Conservation (phyloP, 2,888 invertebrate genomes). For the Parasteatoda lunata region DNA sequence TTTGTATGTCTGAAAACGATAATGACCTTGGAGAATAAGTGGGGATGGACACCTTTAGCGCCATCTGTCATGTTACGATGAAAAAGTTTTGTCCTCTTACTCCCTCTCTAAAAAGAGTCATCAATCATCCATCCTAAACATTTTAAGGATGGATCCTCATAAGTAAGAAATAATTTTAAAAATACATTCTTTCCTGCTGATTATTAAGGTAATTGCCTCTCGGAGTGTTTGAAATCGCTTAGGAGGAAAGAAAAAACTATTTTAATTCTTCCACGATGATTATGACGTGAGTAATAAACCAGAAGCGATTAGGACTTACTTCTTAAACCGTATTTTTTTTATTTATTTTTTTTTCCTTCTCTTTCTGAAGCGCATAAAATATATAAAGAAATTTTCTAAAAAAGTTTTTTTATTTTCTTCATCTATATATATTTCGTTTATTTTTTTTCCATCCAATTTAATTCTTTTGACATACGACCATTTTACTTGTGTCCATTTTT, state of each 20-base stretch:
- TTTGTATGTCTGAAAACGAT: too few relatives aligned
- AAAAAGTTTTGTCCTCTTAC: conserved; percentile 28
- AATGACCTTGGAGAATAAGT: too few relatives aligned
- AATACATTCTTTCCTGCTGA: conserved; percentile 50
- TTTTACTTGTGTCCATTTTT: conserved; percentile 64
- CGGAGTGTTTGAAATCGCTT: conserved; percentile 10
- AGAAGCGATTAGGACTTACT: conserved; percentile 49
- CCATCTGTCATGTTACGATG: conserved; percentile 47
- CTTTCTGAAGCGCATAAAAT: conserved; percentile 1
- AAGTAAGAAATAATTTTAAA: conserved; percentile 61
- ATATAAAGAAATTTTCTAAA: conserved; percentile 33
- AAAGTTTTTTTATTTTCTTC: not conserved
- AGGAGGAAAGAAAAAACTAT: conserved; percentile 18
- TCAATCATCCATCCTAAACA: conserved; percentile 48
- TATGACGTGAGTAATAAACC: conserved; percentile 56
- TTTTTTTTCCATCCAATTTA: conserved; percentile 66
- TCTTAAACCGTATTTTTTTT: conserved; percentile 36
- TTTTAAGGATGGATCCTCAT: not conserved
- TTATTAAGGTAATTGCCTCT: conserved; percentile 66
- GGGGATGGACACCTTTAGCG: conserved; percentile 4
- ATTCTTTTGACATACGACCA: conserved; percentile 62
- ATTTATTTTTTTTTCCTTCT: conserved; percentile 17
- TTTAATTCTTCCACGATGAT: conserved; percentile 54
- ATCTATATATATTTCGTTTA: conserved; percentile 43
- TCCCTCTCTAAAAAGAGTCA: conserved; percentile 24